Conservation (phyloP, 2,797 vertebrate genomes). For the Triplophysa yarkandensis region DNA sequence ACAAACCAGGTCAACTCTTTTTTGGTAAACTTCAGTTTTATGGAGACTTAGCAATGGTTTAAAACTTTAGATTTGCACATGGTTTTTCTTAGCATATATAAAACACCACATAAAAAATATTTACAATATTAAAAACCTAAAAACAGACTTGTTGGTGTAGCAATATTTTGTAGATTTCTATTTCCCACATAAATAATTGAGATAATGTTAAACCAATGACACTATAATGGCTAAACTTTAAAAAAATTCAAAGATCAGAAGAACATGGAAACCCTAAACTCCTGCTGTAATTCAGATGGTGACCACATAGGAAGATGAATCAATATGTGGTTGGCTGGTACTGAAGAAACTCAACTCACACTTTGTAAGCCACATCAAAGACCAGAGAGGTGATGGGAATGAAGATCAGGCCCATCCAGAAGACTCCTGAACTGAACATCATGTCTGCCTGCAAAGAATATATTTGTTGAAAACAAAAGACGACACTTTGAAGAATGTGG, state of each 20-base stretch:
- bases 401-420: constrained; percentile 94
- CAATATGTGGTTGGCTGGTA: constrained; percentile 18
- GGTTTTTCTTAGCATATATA: no score
- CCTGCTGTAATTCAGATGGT: constrained; percentile 5
- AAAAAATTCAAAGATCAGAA: not conserved
- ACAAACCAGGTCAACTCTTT: no score
- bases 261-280: not conserved
- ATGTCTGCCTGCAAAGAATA: constrained; percentile 87
- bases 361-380: constrained; percentile 94
- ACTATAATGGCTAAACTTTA: not conserved
- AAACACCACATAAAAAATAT: no score
- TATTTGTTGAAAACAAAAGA: no score
- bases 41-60: no score
- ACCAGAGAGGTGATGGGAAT: constrained; percentile 92
- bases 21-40: no score
- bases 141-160: no score
- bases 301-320: constrained; percentile 26
- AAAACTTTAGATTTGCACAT: no score
- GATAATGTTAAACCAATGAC: not conserved
- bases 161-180: not conserved
- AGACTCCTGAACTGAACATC: constrained; percentile 94
- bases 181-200: not conserved
- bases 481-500: no score
- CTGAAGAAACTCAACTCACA: constrained; percentile 81
- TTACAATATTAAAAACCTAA: no score